phyloP scores from a whole-genome alignment of 1,140 invertebrate species.

The Carposina sasakii region DNA sequence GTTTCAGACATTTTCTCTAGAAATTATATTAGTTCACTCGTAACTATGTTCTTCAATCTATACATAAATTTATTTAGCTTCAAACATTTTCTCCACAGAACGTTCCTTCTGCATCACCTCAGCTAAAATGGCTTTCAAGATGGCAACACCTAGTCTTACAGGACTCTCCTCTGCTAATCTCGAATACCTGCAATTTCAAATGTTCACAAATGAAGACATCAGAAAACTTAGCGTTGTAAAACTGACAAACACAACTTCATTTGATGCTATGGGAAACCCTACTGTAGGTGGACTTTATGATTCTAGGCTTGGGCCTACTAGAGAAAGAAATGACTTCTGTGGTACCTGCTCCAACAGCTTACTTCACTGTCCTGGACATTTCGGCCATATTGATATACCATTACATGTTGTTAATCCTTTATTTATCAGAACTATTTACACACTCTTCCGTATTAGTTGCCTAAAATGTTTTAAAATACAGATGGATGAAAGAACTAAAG shows the following conservation, averaged over 20 bases:
- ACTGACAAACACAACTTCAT: constrained; percentile 86
- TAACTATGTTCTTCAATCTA: too few species aligned
- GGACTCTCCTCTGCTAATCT: constrained; percentile 61
- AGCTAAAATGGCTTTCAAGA: constrained; percentile 49
- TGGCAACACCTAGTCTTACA: constrained; percentile 30
- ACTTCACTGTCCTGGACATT: constrained; percentile 91
- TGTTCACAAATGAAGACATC: constrained; percentile 89
- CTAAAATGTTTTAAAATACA: constrained; percentile 81
- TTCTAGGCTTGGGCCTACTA: constrained; percentile 78
- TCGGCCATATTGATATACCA: constrained; percentile 95
- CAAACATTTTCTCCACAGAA: too few species aligned
- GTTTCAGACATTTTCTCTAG: too few species aligned
- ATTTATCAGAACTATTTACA: constrained; percentile 84
- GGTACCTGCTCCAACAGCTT: constrained; percentile 83
- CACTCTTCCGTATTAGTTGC: constrained; percentile 80
- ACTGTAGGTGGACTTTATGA: constrained; percentile 91
- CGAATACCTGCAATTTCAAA: constrained; percentile 76
- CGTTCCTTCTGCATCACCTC: too few species aligned
- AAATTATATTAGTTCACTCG: too few species aligned
- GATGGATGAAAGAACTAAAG: constrained; percentile 78
- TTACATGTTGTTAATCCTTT: constrained; percentile 94
- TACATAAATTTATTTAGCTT: too few species aligned
- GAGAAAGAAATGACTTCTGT: constrained; percentile 81
- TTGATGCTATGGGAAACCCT: constrained; percentile 90
- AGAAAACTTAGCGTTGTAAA: constrained; percentile 89